Percentiles rank a stretch among this genome's conserved stretches.
phyloP scores from a whole-genome alignment of 2,113 vertebrate genomes.

The Progne subis region DNA sequence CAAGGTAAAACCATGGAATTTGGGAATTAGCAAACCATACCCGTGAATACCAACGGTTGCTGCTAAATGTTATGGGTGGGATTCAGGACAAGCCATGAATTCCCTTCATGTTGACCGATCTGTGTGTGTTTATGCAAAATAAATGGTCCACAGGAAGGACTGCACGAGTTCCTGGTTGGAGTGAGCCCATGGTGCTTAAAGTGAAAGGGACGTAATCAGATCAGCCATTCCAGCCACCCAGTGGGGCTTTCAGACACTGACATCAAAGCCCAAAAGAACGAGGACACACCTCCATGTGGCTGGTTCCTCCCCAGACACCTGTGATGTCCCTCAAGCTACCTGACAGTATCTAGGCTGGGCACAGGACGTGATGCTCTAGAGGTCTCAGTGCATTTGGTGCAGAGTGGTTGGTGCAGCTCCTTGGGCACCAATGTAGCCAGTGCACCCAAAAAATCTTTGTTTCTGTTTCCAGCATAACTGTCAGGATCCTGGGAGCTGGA shows the following conservation, averaged over 20 bases:
- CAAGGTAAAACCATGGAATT: neutral
- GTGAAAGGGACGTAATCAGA: neutral
- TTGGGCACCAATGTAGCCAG: neutral
- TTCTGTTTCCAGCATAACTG: neutral
- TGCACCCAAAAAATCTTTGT: neutral
- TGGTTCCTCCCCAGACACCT: neutral
- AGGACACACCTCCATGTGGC: neutral
- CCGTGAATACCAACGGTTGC: rapidly evolving
- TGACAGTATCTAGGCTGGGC: neutral
- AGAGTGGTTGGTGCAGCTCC: neutral
- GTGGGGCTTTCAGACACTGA: neutral
- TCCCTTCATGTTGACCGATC: neutral
- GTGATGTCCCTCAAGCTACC: neutral
- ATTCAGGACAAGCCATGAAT: neutral
- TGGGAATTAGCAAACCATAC: neutral
- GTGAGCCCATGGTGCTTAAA: neutral
- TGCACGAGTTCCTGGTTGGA: neutral
- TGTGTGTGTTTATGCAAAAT: neutral
- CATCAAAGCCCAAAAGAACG: neutral
- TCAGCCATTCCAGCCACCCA: neutral
- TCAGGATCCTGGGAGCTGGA: neutral
- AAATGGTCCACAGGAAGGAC: neutral
- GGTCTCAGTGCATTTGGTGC: neutral
- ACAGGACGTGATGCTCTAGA: neutral
- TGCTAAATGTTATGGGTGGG: neutral